Conservation (phyloP, 2,797 vertebrate genomes). For the Simalia tracyae region DNA sequence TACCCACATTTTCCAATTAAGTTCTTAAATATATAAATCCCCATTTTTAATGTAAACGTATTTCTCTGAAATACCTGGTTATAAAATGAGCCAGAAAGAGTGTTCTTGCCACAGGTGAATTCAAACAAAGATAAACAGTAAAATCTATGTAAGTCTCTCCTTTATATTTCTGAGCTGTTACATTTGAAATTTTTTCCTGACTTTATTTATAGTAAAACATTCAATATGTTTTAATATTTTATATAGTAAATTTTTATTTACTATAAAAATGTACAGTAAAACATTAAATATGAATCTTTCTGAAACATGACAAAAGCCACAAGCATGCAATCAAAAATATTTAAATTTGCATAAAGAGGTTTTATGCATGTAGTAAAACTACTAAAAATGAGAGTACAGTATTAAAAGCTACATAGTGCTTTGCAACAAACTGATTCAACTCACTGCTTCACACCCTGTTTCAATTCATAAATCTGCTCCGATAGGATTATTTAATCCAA, state of each 20-base stretch:
- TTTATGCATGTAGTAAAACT: too few species aligned
- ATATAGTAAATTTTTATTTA: too few species aligned
- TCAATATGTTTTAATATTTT: background rate
- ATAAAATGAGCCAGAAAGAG: slow-evolving; percentile 34
- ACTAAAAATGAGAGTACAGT: too few species aligned
- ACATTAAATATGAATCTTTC: slow-evolving; percentile 25
- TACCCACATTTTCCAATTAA: slow-evolving; percentile 8
- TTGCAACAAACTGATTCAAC: too few species aligned
- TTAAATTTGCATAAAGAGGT: background rate
- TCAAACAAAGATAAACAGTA: slow-evolving; percentile 41
- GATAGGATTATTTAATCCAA: too few species aligned
- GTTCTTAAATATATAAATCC: background rate
- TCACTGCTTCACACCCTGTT: too few species aligned
- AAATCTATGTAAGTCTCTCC: background rate
- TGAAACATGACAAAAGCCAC: slow-evolving; percentile 44
- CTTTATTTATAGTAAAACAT: slow-evolving; percentile 49
- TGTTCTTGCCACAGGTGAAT: slow-evolving; percentile 29
- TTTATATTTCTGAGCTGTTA: slow-evolving; percentile 26
- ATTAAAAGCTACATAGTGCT: too few species aligned
- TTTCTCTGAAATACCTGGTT: slow-evolving; percentile 12
- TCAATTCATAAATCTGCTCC: too few species aligned
- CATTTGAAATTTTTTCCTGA: slow-evolving; percentile 43
- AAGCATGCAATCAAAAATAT: slow-evolving; percentile 9
- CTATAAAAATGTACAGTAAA: slow-evolving; percentile 14
- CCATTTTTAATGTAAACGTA: background rate